Conservation (phyloP, 2,113 vertebrate species). For the Crotalus viridis region DNA sequence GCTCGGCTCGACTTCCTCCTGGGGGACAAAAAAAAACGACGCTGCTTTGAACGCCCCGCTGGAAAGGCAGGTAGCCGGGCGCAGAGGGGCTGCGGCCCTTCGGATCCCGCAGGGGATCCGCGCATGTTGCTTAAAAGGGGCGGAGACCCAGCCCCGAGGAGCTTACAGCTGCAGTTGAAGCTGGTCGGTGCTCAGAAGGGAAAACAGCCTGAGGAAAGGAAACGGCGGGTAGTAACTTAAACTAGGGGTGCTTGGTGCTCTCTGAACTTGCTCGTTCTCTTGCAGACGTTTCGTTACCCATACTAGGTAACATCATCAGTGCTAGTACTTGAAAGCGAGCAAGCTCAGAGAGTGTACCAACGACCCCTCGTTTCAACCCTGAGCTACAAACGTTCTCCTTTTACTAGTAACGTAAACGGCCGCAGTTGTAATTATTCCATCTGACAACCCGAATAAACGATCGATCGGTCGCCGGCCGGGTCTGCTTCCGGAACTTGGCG, state of each 20-base stretch:
- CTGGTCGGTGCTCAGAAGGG: too few species aligned
- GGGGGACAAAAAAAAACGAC: constrained; percentile 38
- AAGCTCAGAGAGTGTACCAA: too few species aligned
- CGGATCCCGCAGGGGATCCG: background rate
- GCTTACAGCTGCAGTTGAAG: background rate
- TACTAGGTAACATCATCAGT: too few species aligned
- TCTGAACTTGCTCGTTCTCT: too few species aligned
- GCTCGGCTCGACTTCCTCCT: constrained; percentile 19
- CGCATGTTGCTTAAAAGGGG: background rate
- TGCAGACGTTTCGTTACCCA: too few species aligned
- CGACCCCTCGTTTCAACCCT: too few species aligned
- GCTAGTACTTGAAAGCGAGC: too few species aligned
- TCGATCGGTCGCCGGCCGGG: background rate
- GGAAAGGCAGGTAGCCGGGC: constrained; percentile 1
- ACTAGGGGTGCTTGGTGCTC: background rate
- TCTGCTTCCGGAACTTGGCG: background rate
- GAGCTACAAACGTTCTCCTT: too few species aligned
- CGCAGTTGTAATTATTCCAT: background rate
- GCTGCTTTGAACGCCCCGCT: background rate
- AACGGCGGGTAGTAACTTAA: background rate
- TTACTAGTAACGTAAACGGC: too few species aligned
- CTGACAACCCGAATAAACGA: background rate
- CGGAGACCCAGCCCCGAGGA: background rate
- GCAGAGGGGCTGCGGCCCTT: background rate
- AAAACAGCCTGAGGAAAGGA: background rate